Percentiles rank a stretch among this genome's conserved stretches.
Conservation (phyloP, 1,140 invertebrate genomes). For the Subanguina moxae region DNA sequence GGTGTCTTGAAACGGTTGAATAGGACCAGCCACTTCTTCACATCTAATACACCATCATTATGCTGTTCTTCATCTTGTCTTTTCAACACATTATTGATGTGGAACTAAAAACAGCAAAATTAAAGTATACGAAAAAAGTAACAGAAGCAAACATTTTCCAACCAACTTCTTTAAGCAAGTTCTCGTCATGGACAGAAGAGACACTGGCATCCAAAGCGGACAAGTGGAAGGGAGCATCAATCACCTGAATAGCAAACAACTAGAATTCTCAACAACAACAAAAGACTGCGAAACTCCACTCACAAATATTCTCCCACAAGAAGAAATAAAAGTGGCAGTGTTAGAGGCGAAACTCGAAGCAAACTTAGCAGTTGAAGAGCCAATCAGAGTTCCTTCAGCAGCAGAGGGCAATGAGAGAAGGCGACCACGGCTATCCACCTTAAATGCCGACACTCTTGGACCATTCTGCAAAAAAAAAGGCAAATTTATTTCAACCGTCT, state of each 20-base stretch:
- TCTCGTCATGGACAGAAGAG: slow-evolving; percentile 36
- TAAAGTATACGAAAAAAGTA: too few relatives aligned
- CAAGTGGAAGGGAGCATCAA: slow-evolving; percentile 47
- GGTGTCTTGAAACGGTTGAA: slow-evolving; percentile 17
- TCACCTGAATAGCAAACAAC: slow-evolving; percentile 21
- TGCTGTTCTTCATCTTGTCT: not conserved
- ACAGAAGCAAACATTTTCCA: not conserved
- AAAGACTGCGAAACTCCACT: not conserved
- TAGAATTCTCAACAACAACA: not conserved
- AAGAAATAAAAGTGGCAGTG: slow-evolving; percentile 29
- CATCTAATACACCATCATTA: slow-evolving; percentile 4
- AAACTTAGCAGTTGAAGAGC: slow-evolving; percentile 2
- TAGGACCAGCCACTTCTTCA: slow-evolving; percentile 25
- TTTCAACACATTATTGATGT: not conserved
- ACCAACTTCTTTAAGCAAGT: slow-evolving; percentile 40
- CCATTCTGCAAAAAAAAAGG: slow-evolving; percentile 30
- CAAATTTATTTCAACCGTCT: too few relatives aligned
- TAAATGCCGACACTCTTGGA: slow-evolving; percentile 43
- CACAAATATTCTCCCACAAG: slow-evolving; percentile 37
- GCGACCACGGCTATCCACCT: slow-evolving; percentile 36
- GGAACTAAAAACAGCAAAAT: slow-evolving; percentile 15
- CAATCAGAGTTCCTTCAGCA: slow-evolving; percentile 22
- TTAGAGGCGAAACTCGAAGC: not conserved
- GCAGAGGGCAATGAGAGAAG: slow-evolving; percentile 22
- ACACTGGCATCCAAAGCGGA: slow-evolving; percentile 36